phyloP scores from a whole-genome alignment of 2,797 vertebrate species.

The Lates japonicus region DNA sequence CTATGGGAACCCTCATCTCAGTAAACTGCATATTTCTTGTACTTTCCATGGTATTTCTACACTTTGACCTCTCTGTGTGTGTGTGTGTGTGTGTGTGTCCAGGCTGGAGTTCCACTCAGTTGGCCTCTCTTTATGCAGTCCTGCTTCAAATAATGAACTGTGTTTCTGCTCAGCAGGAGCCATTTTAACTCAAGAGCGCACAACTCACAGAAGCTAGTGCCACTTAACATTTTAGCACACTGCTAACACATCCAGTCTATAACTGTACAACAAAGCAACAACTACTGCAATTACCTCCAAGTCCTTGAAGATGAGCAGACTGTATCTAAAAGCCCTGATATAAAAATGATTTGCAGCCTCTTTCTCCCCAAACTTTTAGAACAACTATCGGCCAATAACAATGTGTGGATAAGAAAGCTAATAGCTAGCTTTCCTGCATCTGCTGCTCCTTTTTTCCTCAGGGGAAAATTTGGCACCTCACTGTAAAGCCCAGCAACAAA shows the following conservation, averaged over 20 bases:
- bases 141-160: conserved; percentile 84
- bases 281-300: conserved; percentile 31
- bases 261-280: conserved; percentile 41
- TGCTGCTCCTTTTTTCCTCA: conserved; percentile 67
- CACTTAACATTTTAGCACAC: conserved; percentile 66
- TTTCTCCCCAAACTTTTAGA: conserved; percentile 52
- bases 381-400: conserved; percentile 58
- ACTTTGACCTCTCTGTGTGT: no score
- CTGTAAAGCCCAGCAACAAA: conserved; percentile 81
- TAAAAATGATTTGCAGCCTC: conserved; percentile 49
- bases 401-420: conserved; percentile 60
- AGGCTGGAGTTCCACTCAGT: conserved; percentile 85
- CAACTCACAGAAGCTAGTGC: conserved; percentile 63
- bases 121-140: conserved; percentile 82
- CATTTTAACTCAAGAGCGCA: conserved; percentile 73
- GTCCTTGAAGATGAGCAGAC: conserved; percentile 47
- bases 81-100: conserved; percentile 37
- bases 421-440: conserved; percentile 63
- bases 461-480: conserved; percentile 83
- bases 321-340: conserved; percentile 35
- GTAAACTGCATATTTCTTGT: no score
- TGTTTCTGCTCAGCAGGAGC: conserved; percentile 79
- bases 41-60: no score
- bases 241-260: conserved; percentile 20
- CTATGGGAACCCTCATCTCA: conserved; percentile 68